Evolutionary conservation across 1,140 invertebrate species (phyloP), one percentile per base, ranked within the genome.

Genomic region (Prorops nasuta): DNA sequence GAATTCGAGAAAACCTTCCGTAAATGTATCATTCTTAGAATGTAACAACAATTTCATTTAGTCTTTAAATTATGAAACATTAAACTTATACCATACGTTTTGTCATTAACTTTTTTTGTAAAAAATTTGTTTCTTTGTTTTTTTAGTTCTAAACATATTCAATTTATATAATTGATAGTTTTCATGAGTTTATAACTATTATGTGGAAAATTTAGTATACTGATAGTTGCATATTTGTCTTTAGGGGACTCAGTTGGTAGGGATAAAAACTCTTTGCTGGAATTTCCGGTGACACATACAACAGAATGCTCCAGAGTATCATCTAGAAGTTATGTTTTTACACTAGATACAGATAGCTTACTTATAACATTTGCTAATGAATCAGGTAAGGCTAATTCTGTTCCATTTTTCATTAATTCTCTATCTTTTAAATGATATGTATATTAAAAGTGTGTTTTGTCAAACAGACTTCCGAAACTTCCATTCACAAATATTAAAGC

Each of bases 401-500:
- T 36, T 36, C 12, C 34, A 8, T 4, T 14, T n/a, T n/a, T n/a
- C n/a, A n/a, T n/a, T n/a, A n/a, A n/a, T n/a, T n/a, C n/a, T n/a
- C n/a, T 28, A 10, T 28, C 10, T 28, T 28, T 4, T 28, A 4
- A 28, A 28, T 28, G 10, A 6, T 10, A 28, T 28, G 4, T 10
- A 10, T 28, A 6, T 6, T 28, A 28, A 28, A 28, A 6, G 24
- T 6, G 24, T 28, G 24, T 6, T 6, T 28, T 28, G 24, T 28
- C 4, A 52, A 69, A 61, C 71, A 82, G 88, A 92, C 73, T 85
- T 87, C 63, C 82, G 85, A 71, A 83, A 81, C 53, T 92, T 94
- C 74, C 87, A 90, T 70, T 83, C 86, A 63, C 79, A 86, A 68
- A 83, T 92, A 63, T 81, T 82, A 49, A 90, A 91, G 71, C 83